A percentile compares a stretch with the other conserved stretches of the same genome.
Evolutionary conservation across 2,888 invertebrate genomes (phyloP).

Genomic region (Spodoptera picta): DNA sequence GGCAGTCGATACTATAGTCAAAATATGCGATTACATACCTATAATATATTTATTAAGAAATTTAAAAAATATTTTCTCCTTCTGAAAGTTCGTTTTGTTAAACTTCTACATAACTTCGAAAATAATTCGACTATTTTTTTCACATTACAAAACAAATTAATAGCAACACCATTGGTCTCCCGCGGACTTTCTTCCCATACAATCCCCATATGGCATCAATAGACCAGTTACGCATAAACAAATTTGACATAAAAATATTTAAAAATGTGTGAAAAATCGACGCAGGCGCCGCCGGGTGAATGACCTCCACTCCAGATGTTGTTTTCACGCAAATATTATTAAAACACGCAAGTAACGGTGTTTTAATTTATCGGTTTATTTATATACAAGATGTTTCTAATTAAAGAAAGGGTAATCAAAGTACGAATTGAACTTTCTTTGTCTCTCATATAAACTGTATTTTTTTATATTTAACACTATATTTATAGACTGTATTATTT

Average conservation of each 20-base stretch:
- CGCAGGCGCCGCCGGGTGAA: slow-evolving; percentile 20
- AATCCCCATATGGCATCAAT: slow-evolving; percentile 39
- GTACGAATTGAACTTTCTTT: slow-evolving; percentile 12
- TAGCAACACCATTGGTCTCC: slow-evolving; percentile 13
- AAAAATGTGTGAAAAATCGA: slow-evolving; percentile 25
- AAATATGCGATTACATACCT: no score
- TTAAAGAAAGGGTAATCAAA: slow-evolving; percentile 3
- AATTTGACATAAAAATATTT: slow-evolving; percentile 25
- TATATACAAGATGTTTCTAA: slow-evolving; percentile 2
- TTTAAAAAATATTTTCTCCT: no score
- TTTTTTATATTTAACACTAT: no score
- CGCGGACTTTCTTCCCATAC: slow-evolving; percentile 19
- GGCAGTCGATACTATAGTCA: no score
- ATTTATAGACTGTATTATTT: no score
- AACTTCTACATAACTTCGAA: no score
- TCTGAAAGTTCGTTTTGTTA: no score
- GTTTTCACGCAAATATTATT: slow-evolving; percentile 43
- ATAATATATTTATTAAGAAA: no score
- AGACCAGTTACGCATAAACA: slow-evolving; percentile 30
- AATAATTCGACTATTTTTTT: no score
- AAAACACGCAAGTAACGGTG: slow-evolving; percentile 31
- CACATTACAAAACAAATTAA: not conserved
- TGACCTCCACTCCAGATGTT: slow-evolving; percentile 39
- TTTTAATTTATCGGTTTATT: slow-evolving; percentile 15
- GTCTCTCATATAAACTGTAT: not conserved